These are phyloP conservation scores for Baryphthengus martii DNA, from an alignment of 2,113 vertebrate genomes.

Conservation along the genomic window DNA sequence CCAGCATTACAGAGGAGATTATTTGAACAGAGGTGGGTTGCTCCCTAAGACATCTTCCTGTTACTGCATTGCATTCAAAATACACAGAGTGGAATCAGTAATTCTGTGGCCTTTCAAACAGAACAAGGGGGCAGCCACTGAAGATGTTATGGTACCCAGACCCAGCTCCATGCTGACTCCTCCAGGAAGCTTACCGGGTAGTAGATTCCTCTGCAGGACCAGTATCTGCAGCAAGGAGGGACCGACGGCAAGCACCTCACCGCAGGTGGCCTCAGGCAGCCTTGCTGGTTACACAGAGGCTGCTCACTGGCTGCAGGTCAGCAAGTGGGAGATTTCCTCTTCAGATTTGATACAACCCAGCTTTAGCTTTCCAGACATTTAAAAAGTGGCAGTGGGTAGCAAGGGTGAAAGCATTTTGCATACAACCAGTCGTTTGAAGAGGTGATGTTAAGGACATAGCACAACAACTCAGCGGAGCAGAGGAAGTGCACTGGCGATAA, in stretches of 20 bases:
- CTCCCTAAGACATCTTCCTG: background rate
- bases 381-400: background rate
- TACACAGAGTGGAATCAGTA: background rate
- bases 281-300: background rate
- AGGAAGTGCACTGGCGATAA: background rate
- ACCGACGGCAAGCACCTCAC: background rate
- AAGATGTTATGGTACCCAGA: background rate
- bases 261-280: background rate
- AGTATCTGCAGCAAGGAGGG: background rate
- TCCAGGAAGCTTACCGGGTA: background rate
- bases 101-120: background rate
- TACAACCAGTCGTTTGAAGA: background rate
- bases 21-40: background rate
- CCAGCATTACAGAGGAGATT: background rate
- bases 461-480: background rate
- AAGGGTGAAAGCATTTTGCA: background rate
- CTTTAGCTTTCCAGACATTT: background rate
- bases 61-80: background rate
- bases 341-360: background rate
- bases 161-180: background rate
- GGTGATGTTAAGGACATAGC: background rate
- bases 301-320: background rate
- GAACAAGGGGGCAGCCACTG: background rate
- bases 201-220: background rate
- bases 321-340: background rate